Base-by-base conservation (phyloP, 2,888 invertebrate species). In the Gortyna flavago region DNA sequence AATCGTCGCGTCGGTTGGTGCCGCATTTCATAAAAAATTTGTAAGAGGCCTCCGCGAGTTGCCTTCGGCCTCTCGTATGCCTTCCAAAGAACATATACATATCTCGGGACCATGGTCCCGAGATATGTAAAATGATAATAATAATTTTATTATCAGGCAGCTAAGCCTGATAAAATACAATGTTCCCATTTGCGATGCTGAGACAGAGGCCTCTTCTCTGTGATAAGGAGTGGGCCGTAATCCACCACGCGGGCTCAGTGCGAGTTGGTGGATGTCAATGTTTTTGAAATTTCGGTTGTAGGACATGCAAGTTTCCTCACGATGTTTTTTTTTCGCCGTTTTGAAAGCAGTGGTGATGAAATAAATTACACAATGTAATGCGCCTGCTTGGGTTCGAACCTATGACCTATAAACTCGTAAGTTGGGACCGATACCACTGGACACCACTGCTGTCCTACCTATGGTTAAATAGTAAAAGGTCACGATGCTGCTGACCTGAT, bases 401-500 rank as follows among this genome's bases (percentile, higher is more conserved):
- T n/a, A 54, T 25, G 2, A 51, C 9, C 25, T 51, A 8, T 51
- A n/a, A 51, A 54, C 1, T 3, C 51, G 51, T 25, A 25, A 54
- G 25, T 54, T 3, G 3, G 25, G 25, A 16, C 8, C 9, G 25
- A 25, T 54, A 25, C 51, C 25, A 25, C 51, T 51, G 25, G 0
- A 9, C 2, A 51, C 21, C 54, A 54, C 54, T n/a, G n/a, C 54
- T 54, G 25, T n/a, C 11, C 54, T n/a, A n/a, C 54, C 25, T 11
- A 11, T 11, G 1, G 44, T 38, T 75, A 21, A 69, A 11, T 62
- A 35, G 35, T 38, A 51, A 54, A 66, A 61, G 29, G 29, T 21
- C 21, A 64, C 62, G 51, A 41, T 59, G 64, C 32, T 76, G 48
- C 18, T 57, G 41, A 61, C 29, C 21, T 59, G n/a, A 51, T 48